Base-by-base conservation (phyloP, 2,797 vertebrate genomes). In the Leptodactylus fallax region DNA sequence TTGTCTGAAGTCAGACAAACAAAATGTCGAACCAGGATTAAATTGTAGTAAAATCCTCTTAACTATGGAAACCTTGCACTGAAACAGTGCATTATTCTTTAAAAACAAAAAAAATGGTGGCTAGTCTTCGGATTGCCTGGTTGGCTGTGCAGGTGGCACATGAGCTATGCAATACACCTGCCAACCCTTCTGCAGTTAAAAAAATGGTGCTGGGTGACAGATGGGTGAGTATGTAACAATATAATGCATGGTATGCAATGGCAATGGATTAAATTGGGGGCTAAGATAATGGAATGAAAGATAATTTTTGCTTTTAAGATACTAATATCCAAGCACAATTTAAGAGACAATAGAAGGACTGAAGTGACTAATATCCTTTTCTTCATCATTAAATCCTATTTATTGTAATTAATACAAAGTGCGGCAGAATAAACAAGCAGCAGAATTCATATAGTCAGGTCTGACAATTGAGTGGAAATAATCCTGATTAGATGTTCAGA, bases 401-500 rank as follows among this genome's bases (percentile, higher is more conserved):
- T 51, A 79, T n/a, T 58, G 12, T 36, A 55, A 6, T 47, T 80
- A 71, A 27, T 71, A 63, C 78, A 25, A 79, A 80, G 63, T 56
- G 11, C 51, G 53, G 16, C 25, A 71, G 53, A 77, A 69, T 80
- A 86, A 86, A 80, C 49, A 86, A n/a, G 67, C 19, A 36, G 25
- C 36, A 58, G 49, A 58, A 86, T 58, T 69, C 49, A 67, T 53
- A 56, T 27, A 23, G 51, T 79, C 51, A 56, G 65, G 11, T 80
- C 80, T 86, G 85, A 86, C 77, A 80, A 80, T 58, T 83, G 53
- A 47, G 49, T 71, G 23, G 49, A 67, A 86, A 86, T 86, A 80
- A 80, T 80, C 56, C 51, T 80, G 78, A 86, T 86, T 83, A 83
- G 25, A 56, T 74, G 36, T 71, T 58, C 63, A 86, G 77, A 69